Conservation (phyloP, 2,888 invertebrate species). For the Lypha dubia region DNA sequence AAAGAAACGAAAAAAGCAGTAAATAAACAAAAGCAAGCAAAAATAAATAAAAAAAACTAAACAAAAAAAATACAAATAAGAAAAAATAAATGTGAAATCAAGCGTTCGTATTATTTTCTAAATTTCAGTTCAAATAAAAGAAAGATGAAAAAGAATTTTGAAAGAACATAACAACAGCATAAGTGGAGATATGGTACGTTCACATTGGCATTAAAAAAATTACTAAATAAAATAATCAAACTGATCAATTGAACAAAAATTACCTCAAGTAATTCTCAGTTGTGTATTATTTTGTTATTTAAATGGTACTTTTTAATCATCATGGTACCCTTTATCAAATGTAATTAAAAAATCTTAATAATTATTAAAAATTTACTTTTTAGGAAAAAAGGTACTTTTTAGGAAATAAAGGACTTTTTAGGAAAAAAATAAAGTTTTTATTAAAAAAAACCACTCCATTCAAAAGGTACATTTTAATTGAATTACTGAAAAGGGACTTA, state of each 20-base stretch:
- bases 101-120: neutral
- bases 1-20: conserved; percentile 51
- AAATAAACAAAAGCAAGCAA: conserved; percentile 63
- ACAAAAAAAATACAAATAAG: conserved; percentile 37
- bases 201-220: conserved; percentile 26
- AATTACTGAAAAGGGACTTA: no score
- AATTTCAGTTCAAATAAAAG: conserved; percentile 19
- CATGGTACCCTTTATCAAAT: no score
- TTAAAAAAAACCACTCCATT: no score
- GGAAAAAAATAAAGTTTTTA: no score
- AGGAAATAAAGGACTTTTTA: neutral
- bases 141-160: conserved; percentile 14
- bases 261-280: neutral
- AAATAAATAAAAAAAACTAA: conserved; percentile 49
- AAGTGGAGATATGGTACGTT: conserved; percentile 1
- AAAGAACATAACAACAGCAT: conserved; percentile 13
- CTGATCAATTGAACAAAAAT: neutral
- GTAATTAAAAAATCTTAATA: no score
- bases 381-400: neutral
- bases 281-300: neutral
- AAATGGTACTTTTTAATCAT: neutral
- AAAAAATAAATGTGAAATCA: conserved; percentile 14
- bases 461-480: no score
- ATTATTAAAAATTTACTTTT: no score
- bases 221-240: neutral